These are phyloP conservation scores for Puntigrus tetrazona DNA, from an alignment of 2,113 vertebrate species.

Conservation along the genomic window DNA sequence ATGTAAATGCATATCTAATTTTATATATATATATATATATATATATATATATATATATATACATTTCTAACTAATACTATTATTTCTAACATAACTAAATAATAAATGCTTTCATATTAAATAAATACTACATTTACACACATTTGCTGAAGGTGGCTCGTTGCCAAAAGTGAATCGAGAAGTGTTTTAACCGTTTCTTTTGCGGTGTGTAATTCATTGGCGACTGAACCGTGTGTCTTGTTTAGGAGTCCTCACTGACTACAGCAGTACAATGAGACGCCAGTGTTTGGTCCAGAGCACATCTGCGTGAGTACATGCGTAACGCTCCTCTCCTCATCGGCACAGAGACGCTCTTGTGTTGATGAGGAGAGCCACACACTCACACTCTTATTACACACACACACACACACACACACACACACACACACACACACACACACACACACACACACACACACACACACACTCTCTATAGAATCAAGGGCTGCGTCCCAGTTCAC, in stretches of 20 bases:
- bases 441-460: not conserved
- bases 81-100: no score
- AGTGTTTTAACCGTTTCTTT: not conserved
- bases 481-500: not conserved
- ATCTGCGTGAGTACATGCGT: slow-evolving; percentile 31
- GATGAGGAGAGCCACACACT: not conserved
- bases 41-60: no score
- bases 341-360: slow-evolving; percentile 41
- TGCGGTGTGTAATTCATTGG: not conserved
- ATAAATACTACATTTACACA: not conserved
- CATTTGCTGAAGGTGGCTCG: no score
- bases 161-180: no score
- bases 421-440: not conserved
- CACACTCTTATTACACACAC: not conserved
- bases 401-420: not conserved
- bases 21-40: no score
- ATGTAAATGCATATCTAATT: not conserved
- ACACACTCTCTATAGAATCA: not conserved
- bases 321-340: slow-evolving; percentile 19
- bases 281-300: slow-evolving; percentile 41
- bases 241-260: not conserved
- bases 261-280: slow-evolving; percentile 23
- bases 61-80: no score
- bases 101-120: not conserved
- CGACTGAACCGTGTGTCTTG: not conserved